Evolutionary conservation across 2,113 vertebrate genomes (phyloP).

Genomic region (Nerophis ophidion): DNA sequence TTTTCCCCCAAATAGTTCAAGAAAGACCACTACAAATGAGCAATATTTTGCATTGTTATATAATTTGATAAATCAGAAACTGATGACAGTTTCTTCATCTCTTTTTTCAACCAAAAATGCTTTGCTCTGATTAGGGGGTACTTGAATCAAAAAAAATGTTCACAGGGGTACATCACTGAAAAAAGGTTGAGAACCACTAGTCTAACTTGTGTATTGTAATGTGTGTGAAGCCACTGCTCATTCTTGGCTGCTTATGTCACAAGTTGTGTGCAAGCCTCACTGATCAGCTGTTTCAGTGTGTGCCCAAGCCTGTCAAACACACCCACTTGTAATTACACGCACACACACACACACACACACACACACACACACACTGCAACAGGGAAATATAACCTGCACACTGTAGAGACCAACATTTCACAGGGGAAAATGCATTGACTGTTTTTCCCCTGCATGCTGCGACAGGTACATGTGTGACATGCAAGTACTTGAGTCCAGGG

Average conservation of each 20-base stretch:
- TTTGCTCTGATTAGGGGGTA: too few relatives aligned
- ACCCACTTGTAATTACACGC: slow-evolving; percentile 40
- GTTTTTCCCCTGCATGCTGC: slow-evolving; percentile 12
- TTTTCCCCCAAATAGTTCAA: too few relatives aligned
- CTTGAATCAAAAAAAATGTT: too few relatives aligned
- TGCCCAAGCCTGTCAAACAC: slow-evolving; percentile 39
- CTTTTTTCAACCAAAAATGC: too few relatives aligned
- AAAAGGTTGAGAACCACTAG: too few relatives aligned
- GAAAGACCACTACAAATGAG: too few relatives aligned
- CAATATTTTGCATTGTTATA: too few relatives aligned
- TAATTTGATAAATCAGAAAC: too few relatives aligned
- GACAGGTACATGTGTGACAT: slow-evolving; percentile 24
- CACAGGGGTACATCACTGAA: too few relatives aligned
- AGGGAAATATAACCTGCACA: background rate
- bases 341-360: slow-evolving; percentile 8
- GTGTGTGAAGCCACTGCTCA: background rate
- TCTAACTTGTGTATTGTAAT: slow-evolving; percentile 24
- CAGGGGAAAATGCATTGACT: slow-evolving; percentile 12
- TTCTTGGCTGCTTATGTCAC: background rate
- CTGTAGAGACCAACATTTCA: slow-evolving; percentile 3
- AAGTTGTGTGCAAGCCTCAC: slow-evolving; percentile 20
- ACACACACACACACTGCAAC: slow-evolving; percentile 5
- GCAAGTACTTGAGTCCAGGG: too few relatives aligned
- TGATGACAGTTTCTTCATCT: too few relatives aligned
- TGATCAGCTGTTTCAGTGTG: slow-evolving; percentile 32